phyloP scores from a whole-genome alignment of 2,797 vertebrate genomes.

The Pyrocephalus nanus region DNA sequence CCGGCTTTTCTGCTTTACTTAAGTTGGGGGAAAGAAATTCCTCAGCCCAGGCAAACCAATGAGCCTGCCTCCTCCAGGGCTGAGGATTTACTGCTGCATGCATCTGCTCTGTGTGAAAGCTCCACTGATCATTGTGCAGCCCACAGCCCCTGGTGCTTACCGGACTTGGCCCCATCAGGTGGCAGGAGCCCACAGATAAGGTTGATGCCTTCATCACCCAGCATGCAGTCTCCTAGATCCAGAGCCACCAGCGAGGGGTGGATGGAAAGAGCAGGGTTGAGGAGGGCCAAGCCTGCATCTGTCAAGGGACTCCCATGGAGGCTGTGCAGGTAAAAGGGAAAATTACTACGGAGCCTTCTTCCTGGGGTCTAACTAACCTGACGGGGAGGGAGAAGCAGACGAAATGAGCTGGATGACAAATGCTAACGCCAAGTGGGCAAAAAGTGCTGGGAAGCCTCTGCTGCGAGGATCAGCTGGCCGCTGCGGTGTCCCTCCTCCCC shows the following conservation, averaged over 20 bases:
- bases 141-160: constrained; percentile 72
- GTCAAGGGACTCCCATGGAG: constrained; percentile 92
- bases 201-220: constrained; percentile 91
- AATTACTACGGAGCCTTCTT: background rate
- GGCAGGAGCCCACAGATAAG: constrained; percentile 94
- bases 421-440: background rate
- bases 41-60: background rate
- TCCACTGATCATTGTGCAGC: background rate
- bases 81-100: background rate
- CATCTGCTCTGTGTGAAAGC: background rate
- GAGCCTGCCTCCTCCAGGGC: background rate
- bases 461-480: background rate
- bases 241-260: constrained; percentile 91
- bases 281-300: constrained; percentile 87
- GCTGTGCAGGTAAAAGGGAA: constrained; percentile 72
- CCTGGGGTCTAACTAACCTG: background rate
- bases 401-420: background rate
- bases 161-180: constrained; percentile 93
- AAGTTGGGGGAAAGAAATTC: background rate
- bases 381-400: background rate
- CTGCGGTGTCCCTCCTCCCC: background rate
- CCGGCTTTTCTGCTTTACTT: background rate
- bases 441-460: background rate
- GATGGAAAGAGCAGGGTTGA: constrained; percentile 87
- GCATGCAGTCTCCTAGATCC: constrained; percentile 95